These are phyloP conservation scores for Bombus superbus DNA, from an alignment of 1,140 invertebrate genomes.

Conservation along the genomic window DNA sequence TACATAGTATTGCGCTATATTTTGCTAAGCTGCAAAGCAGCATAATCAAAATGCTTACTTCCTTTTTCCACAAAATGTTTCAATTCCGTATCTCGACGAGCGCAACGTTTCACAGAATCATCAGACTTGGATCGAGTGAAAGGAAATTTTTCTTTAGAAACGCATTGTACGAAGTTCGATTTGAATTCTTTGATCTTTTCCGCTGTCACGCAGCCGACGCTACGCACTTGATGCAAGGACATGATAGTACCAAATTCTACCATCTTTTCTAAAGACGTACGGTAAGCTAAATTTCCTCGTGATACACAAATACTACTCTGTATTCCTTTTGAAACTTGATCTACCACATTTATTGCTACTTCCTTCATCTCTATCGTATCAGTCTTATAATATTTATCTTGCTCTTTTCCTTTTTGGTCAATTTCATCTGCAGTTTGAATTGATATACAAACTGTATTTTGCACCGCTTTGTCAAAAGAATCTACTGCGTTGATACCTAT, in stretches of 20 bases:
- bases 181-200: background rate
- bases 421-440: background rate
- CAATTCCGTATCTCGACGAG: background rate
- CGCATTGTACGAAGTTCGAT: background rate
- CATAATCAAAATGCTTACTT: slow-evolving; percentile 2
- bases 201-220: background rate
- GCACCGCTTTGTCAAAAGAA: background rate
- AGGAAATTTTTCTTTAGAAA: background rate
- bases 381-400: background rate
- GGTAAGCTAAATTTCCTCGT: background rate
- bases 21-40: background rate
- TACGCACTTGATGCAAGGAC: background rate
- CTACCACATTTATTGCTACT: background rate
- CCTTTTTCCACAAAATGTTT: background rate
- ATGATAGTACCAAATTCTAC: slow-evolving; percentile 6
- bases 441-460: slow-evolving; percentile 14
- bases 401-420: background rate
- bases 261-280: background rate
- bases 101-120: background rate
- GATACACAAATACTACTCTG: slow-evolving; percentile 26
- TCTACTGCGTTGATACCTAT: background rate
- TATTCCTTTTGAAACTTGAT: slow-evolving; percentile 12
- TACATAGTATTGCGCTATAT: background rate
- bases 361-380: background rate
- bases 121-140: background rate